Evolutionary conservation across 2,797 vertebrate species (phyloP).

Genomic region (Pangasius djambal): DNA sequence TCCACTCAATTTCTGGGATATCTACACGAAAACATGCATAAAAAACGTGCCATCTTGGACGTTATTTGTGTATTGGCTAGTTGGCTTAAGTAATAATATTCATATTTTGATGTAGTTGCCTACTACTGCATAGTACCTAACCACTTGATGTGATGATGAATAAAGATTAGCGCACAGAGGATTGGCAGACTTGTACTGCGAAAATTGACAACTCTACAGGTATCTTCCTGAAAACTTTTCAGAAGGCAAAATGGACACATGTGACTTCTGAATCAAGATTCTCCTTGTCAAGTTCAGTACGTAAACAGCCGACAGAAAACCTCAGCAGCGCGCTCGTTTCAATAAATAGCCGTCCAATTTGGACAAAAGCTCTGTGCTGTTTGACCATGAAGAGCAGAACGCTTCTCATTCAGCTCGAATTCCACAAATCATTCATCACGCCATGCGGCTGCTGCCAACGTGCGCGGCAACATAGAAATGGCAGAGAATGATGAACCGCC

Average conservation of each 20-base stretch:
- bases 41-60: background rate
- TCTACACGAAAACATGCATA: background rate
- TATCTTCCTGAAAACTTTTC: background rate
- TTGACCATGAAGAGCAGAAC: slow-evolving; percentile 44
- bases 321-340: background rate
- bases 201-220: background rate
- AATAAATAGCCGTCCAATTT: slow-evolving; percentile 19
- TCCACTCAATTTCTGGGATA: background rate
- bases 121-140: background rate
- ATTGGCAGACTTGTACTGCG: background rate
- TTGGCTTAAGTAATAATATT: background rate
- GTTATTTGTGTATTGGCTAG: background rate
- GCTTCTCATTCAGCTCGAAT: slow-evolving; percentile 35
- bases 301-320: background rate
- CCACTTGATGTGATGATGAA: background rate
- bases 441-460: slow-evolving; percentile 26
- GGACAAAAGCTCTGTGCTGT: slow-evolving; percentile 21
- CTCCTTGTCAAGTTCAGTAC: background rate
- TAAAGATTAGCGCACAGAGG: background rate
- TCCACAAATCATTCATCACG: slow-evolving; percentile 49
- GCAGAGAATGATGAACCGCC: slow-evolving; percentile 43
- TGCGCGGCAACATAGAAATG: slow-evolving; percentile 29
- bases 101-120: background rate
- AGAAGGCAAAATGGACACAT: background rate
- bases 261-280: background rate